A percentile compares a stretch with the other conserved stretches of the same genome.
Conservation (phyloP, 2,888 invertebrate genomes). For the Limnephilus auricula region DNA sequence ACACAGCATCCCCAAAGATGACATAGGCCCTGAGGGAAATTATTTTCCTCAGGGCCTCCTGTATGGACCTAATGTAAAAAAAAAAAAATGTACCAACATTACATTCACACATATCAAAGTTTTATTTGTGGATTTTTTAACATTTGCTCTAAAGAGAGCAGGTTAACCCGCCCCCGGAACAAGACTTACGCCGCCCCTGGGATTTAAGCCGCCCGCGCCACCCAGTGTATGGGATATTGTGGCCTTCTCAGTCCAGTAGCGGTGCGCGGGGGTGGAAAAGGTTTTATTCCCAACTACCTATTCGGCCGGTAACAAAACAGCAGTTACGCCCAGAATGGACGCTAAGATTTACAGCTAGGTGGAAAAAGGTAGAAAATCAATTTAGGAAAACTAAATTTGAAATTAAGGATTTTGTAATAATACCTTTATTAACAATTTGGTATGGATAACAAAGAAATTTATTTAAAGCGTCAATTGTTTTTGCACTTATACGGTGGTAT, state of each 20-base stretch:
- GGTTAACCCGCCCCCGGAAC: conserved; percentile 14
- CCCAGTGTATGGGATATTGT: background rate
- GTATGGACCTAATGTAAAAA: too few relatives aligned
- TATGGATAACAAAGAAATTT: too few relatives aligned
- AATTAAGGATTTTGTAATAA: background rate
- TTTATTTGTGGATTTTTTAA: background rate
- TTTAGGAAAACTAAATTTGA: background rate
- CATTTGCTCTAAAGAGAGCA: background rate
- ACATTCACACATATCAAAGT: background rate
- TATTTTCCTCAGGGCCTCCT: too few relatives aligned
- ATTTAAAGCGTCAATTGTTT: too few relatives aligned
- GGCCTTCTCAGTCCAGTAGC: background rate
- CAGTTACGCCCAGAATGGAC: background rate
- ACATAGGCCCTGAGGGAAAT: too few relatives aligned
- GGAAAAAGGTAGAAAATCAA: background rate
- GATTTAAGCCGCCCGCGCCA: background rate
- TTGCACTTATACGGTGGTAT: too few relatives aligned
- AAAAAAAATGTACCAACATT: too few relatives aligned
- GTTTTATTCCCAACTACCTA: background rate
- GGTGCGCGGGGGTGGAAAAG: background rate
- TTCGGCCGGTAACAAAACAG: background rate
- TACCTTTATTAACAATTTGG: too few relatives aligned
- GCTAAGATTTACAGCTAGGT: background rate
- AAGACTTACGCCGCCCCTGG: conserved; percentile 30
- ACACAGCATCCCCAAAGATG: too few relatives aligned